Percentiles rank a stretch among this genome's conserved stretches.
phyloP scores from a whole-genome alignment of 2,888 invertebrate genomes.

The Calameuta filiformis region DNA sequence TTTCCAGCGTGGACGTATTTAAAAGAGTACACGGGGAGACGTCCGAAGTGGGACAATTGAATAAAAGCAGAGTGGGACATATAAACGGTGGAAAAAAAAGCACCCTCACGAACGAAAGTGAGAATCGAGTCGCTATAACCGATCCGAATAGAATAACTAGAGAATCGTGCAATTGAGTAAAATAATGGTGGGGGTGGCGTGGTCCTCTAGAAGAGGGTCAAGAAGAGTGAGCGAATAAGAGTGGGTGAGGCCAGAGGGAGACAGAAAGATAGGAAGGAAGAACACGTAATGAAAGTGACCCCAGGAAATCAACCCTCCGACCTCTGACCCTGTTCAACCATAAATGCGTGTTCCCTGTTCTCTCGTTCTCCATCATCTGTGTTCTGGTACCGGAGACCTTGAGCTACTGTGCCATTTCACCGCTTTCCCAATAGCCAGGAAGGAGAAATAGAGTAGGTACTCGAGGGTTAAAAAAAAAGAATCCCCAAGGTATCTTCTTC shows the following conservation, averaged over 20 bases:
- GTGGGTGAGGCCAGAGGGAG: too few relatives aligned
- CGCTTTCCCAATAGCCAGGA: background rate
- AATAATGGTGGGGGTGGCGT: conserved; percentile 7
- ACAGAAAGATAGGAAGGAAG: conserved; percentile 12
- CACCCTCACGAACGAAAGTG: too few relatives aligned
- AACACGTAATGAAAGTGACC: conserved; percentile 24
- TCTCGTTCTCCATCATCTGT: background rate
- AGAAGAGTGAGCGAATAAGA: conserved; percentile 6
- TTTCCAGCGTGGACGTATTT: conserved; percentile 14
- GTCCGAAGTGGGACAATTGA: background rate
- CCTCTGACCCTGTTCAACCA: conserved; percentile 20
- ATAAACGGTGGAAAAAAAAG: too few relatives aligned
- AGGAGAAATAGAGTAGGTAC: too few relatives aligned
- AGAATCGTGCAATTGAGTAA: conserved; percentile 7
- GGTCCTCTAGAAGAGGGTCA: conserved; percentile 27
- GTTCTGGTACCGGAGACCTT: background rate
- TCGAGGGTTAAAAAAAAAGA: too few relatives aligned
- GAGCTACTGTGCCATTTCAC: background rate
- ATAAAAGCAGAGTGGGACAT: conserved; percentile 10
- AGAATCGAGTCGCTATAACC: conserved; percentile 4
- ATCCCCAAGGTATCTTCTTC: too few relatives aligned
- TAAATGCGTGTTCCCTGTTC: background rate
- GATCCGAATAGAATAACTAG: background rate
- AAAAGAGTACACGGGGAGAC: conserved; percentile 15
- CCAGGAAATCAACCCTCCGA: conserved; percentile 13